Evolutionary conservation across 1,140 invertebrate species (phyloP).

Genomic region (Zaprionus gabonicus): DNA sequence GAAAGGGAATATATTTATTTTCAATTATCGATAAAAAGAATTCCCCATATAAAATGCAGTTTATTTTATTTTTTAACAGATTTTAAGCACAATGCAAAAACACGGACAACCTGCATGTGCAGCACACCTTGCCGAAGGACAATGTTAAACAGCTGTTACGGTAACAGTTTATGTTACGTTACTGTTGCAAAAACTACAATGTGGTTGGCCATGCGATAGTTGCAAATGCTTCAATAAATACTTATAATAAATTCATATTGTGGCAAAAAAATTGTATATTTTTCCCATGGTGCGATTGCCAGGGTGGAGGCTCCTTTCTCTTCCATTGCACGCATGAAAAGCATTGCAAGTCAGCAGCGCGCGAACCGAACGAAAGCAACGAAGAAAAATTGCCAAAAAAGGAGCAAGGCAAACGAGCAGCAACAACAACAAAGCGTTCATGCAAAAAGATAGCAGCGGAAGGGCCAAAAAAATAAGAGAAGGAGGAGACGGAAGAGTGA

Average conservation of each 20-base stretch:
- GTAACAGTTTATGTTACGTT: not conserved
- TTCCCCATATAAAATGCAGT: not conserved
- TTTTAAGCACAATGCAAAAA: not conserved
- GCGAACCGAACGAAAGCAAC: constrained; percentile 49
- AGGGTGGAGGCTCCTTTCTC: not conserved
- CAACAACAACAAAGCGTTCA: constrained; percentile 28
- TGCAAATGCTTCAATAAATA: not conserved
- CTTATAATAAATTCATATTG: not conserved
- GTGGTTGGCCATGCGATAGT: not conserved
- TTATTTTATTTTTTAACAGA: not conserved
- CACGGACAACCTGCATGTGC: not conserved
- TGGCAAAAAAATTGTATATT: not conserved
- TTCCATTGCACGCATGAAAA: constrained; percentile 70
- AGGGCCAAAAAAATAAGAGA: constrained; percentile 34
- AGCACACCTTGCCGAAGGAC: not conserved
- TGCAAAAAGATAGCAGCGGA: constrained; percentile 59
- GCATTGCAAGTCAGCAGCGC: constrained; percentile 76
- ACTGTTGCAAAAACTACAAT: not conserved
- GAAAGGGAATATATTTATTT: not conserved
- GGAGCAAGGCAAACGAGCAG: constrained; percentile 42
- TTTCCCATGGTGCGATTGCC: not conserved
- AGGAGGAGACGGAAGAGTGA: not conserved
- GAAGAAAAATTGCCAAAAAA: constrained; percentile 78
- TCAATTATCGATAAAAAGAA: not conserved
- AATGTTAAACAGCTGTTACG: not conserved